Conservation (phyloP, 2,888 invertebrate species). For the Biston stratarius region DNA sequence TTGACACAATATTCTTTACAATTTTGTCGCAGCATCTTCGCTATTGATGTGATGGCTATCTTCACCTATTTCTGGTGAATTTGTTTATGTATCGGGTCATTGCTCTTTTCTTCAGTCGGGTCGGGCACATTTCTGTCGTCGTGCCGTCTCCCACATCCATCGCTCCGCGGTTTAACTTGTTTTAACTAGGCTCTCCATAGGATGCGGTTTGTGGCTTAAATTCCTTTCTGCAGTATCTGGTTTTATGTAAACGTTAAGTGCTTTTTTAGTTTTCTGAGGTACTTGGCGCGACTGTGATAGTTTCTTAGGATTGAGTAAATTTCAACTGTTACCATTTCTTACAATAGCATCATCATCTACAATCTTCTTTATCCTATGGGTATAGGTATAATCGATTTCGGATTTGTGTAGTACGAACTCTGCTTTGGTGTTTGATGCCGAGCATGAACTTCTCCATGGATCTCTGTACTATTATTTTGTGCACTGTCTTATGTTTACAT, state of each 20-base stretch:
- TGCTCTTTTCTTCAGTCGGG: constrained; percentile 45
- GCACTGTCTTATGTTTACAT: not conserved
- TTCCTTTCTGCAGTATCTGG: constrained; percentile 33
- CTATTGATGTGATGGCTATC: constrained; percentile 29
- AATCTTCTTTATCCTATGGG: not conserved
- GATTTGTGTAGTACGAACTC: too few species aligned
- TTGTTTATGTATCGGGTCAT: constrained; percentile 57
- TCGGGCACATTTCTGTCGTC: constrained; percentile 38
- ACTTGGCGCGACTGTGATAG: not conserved
- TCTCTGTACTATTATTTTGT: too few species aligned
- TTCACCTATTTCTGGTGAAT: constrained; percentile 46
- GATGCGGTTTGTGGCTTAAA: constrained; percentile 52
- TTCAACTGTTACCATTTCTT: not conserved
- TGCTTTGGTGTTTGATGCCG: too few species aligned
- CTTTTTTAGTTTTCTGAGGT: not conserved
- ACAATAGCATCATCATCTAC: not conserved
- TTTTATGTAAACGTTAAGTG: constrained; percentile 12
- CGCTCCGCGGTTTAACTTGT: constrained; percentile 55
- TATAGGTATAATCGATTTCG: too few species aligned
- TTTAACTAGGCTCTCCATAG: constrained; percentile 48
- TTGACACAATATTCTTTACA: constrained; percentile 22
- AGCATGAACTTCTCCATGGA: too few species aligned
- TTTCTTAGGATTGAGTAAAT: not conserved
- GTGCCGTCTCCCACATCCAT: constrained; percentile 45
- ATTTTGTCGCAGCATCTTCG: constrained; percentile 22